Conservation (phyloP, 92 coral and sea anemone genomes). For the Porites rus region DNA sequence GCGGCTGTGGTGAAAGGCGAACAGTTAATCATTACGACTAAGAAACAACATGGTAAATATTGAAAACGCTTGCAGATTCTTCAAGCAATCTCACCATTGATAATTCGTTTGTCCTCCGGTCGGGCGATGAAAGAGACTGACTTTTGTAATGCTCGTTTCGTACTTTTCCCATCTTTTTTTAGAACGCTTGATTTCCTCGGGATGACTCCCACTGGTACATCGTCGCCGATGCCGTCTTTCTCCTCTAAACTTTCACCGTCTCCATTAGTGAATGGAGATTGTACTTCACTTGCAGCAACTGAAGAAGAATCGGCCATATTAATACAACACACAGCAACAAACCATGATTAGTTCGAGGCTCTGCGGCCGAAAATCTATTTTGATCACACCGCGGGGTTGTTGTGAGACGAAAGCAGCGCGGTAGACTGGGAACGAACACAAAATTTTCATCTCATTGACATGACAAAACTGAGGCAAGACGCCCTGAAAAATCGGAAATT, state of each 20-base stretch:
- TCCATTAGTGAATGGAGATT: conserved; percentile 77
- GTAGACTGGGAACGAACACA: conserved; percentile 43
- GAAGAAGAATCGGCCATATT: conserved; percentile 84
- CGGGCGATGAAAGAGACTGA: conserved; percentile 97
- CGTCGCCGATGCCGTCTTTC: conserved; percentile 57
- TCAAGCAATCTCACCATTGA: conserved; percentile 81
- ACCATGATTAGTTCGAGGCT: conserved; percentile 8
- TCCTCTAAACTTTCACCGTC: conserved; percentile 69
- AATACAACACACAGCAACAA: conserved; percentile 44
- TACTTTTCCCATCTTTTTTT: conserved; percentile 82
- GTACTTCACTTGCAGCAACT: conserved; percentile 65
- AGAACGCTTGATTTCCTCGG: conserved; percentile 93
- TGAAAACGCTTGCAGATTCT: conserved; percentile 9
- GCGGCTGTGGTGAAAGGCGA: conserved; percentile 75
- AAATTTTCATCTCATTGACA: not conserved
- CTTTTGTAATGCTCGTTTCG: conserved; percentile 87
- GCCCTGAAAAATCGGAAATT: not conserved
- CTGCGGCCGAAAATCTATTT: conserved; percentile 43
- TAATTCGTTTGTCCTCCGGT: conserved; percentile 97
- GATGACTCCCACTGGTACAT: conserved; percentile 26
- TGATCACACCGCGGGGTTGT: conserved; percentile 51
- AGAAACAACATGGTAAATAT: not conserved
- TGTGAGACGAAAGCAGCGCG: conserved; percentile 10
- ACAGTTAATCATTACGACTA: conserved; percentile 16
- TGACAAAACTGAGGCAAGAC: no score